phyloP scores from a whole-genome alignment of 2,113 vertebrate genomes.

The Rhinolophus sinicus region DNA sequence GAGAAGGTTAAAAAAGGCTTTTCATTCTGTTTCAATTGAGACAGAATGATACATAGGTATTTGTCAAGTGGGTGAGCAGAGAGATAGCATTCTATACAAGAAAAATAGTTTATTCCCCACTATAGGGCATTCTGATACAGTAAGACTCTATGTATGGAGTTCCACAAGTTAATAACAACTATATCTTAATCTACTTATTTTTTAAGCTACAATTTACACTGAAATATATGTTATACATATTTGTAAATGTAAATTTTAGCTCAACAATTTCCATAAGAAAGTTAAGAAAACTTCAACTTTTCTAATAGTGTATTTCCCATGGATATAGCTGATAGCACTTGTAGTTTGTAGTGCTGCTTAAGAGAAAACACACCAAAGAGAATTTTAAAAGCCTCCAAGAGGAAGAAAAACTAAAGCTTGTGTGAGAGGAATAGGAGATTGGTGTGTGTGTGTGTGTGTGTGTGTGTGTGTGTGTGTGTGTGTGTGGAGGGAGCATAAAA shows the following conservation, averaged over 20 bases:
- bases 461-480: too few species aligned
- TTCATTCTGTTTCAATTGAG: background rate
- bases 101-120: background rate
- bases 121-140: background rate
- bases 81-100: background rate
- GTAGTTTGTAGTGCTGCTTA: background rate
- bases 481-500: background rate
- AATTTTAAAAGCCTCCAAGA: background rate
- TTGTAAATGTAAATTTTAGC: background rate
- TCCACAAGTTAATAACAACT: background rate
- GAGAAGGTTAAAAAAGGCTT: background rate
- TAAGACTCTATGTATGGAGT: background rate
- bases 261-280: background rate
- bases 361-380: conserved; percentile 12
- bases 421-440: background rate
- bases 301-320: background rate
- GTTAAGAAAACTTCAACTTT: background rate
- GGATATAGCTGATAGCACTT: background rate
- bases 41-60: background rate
- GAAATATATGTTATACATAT: background rate
- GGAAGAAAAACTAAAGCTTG: background rate
- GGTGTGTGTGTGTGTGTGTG: background rate
- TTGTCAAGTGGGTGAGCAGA: background rate
- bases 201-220: background rate
- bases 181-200: background rate